Evolutionary conservation across 2,888 invertebrate genomes (phyloP).

Genomic region (Chironomus riparius): DNA sequence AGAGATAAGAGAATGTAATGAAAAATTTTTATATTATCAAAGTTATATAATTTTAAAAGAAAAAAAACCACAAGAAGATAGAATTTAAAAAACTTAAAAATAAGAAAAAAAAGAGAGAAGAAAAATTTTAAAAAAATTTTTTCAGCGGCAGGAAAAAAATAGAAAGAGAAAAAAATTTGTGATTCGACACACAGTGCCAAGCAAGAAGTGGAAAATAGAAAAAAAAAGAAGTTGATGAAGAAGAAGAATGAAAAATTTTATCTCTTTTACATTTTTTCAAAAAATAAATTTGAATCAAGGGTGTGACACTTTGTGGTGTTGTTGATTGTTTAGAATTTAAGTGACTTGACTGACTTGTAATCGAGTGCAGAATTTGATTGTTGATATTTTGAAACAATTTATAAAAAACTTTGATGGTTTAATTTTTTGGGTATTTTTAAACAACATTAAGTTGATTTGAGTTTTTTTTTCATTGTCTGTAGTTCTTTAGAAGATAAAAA

Average conservation of each 20-base stretch:
- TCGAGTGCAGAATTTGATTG: too few species aligned
- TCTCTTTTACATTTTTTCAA: not conserved
- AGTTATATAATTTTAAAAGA: not conserved
- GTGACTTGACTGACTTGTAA: too few species aligned
- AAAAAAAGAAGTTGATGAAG: not conserved
- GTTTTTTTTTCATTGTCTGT: too few species aligned
- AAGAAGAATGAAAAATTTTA: conserved; percentile 11
- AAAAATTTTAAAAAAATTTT: not conserved
- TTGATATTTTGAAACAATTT: too few species aligned
- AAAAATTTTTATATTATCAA: not conserved
- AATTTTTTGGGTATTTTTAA: too few species aligned
- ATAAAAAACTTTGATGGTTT: too few species aligned
- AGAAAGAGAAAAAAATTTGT: not conserved
- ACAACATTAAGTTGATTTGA: too few species aligned
- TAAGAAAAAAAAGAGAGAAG: not conserved
- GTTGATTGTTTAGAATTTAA: too few species aligned
- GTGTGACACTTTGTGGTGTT: too few species aligned
- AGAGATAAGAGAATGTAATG: not conserved
- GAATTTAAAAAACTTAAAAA: too few species aligned
- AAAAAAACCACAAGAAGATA: not conserved
- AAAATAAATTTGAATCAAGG: too few species aligned
- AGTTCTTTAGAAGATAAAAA: too few species aligned
- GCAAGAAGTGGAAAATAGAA: not conserved
- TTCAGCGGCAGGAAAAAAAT: not conserved
- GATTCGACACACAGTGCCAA: not conserved